Conservation (phyloP, 2,888 invertebrate genomes). For the Lasiommata megera region DNA sequence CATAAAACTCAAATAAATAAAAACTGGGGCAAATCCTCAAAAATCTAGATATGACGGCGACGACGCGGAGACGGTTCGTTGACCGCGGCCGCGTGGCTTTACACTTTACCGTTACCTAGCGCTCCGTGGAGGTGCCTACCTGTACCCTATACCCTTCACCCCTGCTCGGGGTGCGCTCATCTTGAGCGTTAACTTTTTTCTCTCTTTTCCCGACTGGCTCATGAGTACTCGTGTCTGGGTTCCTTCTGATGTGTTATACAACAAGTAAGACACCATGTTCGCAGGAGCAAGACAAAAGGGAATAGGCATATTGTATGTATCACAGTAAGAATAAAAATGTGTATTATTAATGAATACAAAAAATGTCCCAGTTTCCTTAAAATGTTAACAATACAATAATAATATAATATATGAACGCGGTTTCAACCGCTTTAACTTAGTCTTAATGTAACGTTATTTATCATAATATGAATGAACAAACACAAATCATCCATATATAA, state of each 20-base stretch:
- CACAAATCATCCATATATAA: no score
- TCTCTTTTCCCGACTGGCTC: slow-evolving; percentile 13
- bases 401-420: no score
- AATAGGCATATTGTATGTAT: no score
- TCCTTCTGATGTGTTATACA: neutral
- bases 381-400: no score
- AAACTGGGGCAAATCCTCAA: slow-evolving; percentile 67
- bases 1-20: slow-evolving; percentile 33
- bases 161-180: slow-evolving; percentile 32
- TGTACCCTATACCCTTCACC: slow-evolving; percentile 43
- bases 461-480: no score
- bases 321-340: no score
- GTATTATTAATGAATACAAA: no score
- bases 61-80: slow-evolving; percentile 61
- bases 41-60: slow-evolving; percentile 62
- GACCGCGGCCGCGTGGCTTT: slow-evolving; percentile 62
- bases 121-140: slow-evolving; percentile 42
- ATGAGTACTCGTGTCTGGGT: slow-evolving; percentile 10
- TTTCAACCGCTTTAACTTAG: no score
- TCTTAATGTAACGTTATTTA: no score
- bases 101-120: slow-evolving; percentile 66
- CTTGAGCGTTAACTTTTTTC: slow-evolving; percentile 25
- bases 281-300: no score
- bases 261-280: no score
- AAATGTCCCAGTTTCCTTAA: no score